Base-by-base conservation (phyloP, 2,113 vertebrate genomes). In the Mirza zaza region DNA sequence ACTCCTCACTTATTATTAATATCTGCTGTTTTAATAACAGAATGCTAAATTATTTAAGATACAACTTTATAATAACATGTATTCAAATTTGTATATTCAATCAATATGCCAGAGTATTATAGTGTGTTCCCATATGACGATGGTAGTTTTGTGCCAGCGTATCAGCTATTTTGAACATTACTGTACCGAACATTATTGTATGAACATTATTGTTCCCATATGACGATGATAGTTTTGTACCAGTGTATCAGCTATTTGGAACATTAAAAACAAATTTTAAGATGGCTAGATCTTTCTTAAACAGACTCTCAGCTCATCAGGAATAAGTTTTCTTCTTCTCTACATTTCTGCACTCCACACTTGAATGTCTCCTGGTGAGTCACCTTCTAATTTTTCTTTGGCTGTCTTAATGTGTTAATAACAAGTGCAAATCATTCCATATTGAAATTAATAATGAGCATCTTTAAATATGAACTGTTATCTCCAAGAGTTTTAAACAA, bases 391-490 rank as follows among this genome's bases (percentile, higher is more conserved):
- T 85, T 97, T 94, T 94, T 82, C n/a, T 80, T 96, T 79, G 73
- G 87, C 81, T 85, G 85, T 83, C 68, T 85, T 80, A 57, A 94
- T 70, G 65, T 98, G 96, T 95, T 94, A 96, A 93, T 84, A 95
- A 59, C 90, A 90, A 93, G 57, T 92, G 73, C 36, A 96, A 93
- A 94, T 95, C 23, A 94, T 87, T 93, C 68, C 80, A 89, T 75
- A 95, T 29, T 92, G 65, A 90, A 97, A 96, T 96, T 79, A 91
- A 95, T 87, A 96, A 88, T 82, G 59, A 95, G 57, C 29, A 81
- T 84, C 77, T 96, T 94, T 81, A 95, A 97, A 97, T 96, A 93
- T 61, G 87, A 96, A 85, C 88, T 94, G 77, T 63, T 85, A 63
- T 84, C 57, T 94, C 92, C 84, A 42, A 80, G 39, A 82, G 87